Conservation (phyloP, 2,113 vertebrate species). For the Capreolus pygargus region DNA sequence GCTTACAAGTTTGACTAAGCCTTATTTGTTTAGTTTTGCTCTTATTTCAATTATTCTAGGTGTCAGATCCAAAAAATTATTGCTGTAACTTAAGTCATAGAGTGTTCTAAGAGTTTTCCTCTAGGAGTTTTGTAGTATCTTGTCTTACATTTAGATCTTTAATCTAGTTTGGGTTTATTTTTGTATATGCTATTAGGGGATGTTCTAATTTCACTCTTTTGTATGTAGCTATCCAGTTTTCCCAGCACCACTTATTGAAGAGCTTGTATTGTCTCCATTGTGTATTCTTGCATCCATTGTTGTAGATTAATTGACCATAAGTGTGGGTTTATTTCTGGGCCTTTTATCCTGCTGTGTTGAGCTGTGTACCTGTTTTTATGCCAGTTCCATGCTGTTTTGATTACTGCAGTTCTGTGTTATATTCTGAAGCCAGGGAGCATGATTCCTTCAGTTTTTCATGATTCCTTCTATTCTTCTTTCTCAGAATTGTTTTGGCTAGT, state of each 20-base stretch:
- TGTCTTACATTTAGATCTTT: neutral
- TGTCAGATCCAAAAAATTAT: neutral
- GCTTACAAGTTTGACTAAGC: neutral
- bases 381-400: neutral
- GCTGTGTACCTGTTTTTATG: neutral
- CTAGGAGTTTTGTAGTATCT: neutral
- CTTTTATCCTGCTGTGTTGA: neutral
- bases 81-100: neutral
- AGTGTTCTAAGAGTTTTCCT: neutral
- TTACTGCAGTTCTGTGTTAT: neutral
- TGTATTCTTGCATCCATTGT: neutral
- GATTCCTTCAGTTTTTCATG: neutral
- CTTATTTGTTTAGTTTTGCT: neutral
- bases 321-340: neutral
- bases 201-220: neutral
- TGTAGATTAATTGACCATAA: neutral
- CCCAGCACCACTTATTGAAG: neutral
- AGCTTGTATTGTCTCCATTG: neutral
- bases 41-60: neutral
- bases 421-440: neutral
- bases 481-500: neutral
- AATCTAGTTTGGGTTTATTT: neutral
- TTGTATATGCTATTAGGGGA: neutral
- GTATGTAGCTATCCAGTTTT: neutral
- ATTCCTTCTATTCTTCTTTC: neutral